Percentiles rank a stretch among this genome's conserved stretches.
Evolutionary conservation across 2,888 invertebrate genomes (phyloP).

Genomic region (Diploptera punctata): DNA sequence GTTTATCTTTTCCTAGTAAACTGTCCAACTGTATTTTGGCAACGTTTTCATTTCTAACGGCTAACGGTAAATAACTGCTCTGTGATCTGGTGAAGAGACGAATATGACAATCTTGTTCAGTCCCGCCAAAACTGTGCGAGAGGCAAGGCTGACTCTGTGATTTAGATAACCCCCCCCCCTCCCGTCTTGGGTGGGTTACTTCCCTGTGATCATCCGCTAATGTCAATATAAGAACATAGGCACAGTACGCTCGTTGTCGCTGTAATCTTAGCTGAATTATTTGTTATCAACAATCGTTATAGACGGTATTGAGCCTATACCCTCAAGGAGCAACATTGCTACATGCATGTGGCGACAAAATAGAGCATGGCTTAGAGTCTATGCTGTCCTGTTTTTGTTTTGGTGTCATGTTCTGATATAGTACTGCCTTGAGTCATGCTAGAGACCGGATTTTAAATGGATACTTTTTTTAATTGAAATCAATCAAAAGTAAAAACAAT

Average conservation of each 20-base stretch:
- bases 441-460: no score
- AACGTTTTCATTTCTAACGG: no score
- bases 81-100: no score
- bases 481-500: no score
- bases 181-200: constrained; percentile 12
- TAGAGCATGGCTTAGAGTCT: neutral
- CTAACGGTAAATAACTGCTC: no score
- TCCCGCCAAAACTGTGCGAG: no score
- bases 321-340: neutral
- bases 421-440: neutral
- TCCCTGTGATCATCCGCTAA: constrained; percentile 35
- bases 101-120: no score
- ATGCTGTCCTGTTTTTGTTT: neutral
- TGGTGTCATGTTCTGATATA: neutral
- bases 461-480: no score
- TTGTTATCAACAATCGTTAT: constrained; percentile 19
- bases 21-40: no score
- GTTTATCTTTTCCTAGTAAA: no score
- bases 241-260: constrained; percentile 5
- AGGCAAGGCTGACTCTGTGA: constrained; percentile 19
- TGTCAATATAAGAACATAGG: constrained; percentile 37
- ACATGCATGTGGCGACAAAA: neutral
- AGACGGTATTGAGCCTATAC: constrained; percentile 12
- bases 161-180: constrained; percentile 1
- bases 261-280: constrained; percentile 28